phyloP scores from a whole-genome alignment of 1,140 invertebrate species.

The Coenobita brevimanus region DNA sequence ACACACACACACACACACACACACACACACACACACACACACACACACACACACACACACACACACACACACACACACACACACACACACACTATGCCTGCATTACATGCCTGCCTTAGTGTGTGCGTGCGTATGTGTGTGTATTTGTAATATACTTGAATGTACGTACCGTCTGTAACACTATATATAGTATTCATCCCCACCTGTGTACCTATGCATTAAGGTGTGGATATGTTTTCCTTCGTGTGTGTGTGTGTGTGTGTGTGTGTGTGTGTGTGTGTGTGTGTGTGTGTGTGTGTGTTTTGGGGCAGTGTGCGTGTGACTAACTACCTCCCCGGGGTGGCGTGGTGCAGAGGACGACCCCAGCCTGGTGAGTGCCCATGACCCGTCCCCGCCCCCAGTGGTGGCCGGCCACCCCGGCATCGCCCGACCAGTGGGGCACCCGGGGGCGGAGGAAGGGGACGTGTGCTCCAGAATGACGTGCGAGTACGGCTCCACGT shows the following conservation, averaged over 20 bases:
- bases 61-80: too few relatives aligned
- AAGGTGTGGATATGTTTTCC: conserved; percentile 5
- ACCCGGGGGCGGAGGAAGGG: not conserved
- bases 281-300: conserved; percentile 23
- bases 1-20: too few relatives aligned
- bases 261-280: conserved; percentile 3
- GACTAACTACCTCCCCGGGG: conserved; percentile 33
- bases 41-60: too few relatives aligned
- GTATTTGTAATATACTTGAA: too few relatives aligned
- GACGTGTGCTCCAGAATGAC: conserved; percentile 78
- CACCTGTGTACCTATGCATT: too few relatives aligned
- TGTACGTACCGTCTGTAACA: too few relatives aligned
- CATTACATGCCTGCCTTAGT: not conserved
- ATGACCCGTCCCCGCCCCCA: conserved; percentile 53
- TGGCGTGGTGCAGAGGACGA: conserved; percentile 47
- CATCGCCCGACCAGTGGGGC: conserved; percentile 13
- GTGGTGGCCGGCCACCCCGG: conserved; percentile 37
- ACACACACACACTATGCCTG: too few relatives aligned
- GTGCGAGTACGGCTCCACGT: conserved; percentile 88
- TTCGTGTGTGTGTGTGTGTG: conserved; percentile 30
- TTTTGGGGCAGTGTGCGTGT: conserved; percentile 19
- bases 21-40: too few relatives aligned
- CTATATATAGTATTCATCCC: too few relatives aligned
- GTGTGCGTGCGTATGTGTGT: too few relatives aligned
- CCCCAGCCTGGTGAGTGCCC: conserved; percentile 44